Evolutionary conservation across 1,140 invertebrate species (phyloP), one percentile per base, ranked within the genome.

Genomic region (Euura saliciscinereae): DNA sequence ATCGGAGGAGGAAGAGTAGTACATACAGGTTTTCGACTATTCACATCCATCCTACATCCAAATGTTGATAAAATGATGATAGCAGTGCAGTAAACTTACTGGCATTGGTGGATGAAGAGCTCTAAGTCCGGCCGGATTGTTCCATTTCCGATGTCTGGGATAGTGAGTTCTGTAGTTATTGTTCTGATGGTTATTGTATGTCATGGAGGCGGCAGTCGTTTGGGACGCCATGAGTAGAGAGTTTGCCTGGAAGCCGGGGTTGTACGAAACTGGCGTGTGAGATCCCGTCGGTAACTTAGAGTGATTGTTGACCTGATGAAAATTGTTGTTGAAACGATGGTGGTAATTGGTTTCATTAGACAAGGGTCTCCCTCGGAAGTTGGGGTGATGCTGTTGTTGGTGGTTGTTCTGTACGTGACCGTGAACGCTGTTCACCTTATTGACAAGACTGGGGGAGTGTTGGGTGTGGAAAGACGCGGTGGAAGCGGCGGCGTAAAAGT

Each of bases 111-210:
- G 78, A 7, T 84, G 83, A 28, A 84, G 72, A 6, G 75, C 77
- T 8, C 78, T 81, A 6, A 83, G 71, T 43, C 80, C 78, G 11
- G 51, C 5, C 5, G 78, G 76, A 45, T 74, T 78, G 73, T 74
- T 80, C 85, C 83, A 86, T 59, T 84, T 86, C 59, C 81, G 80
- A 42, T 81, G 80, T 43, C 79, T 84, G 43, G 74, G 75, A 72
- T 11, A 64, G 11, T 45, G 8, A 4, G 43, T 13, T 11, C 67
- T 76, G 45, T 71, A 67, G 69, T 74, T 76, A 42, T 78, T 80
- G 43, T 80, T 79, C 44, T 78, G 79, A 73, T 80, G 79, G 45
- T 73, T 76, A 8, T 69, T 68, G 28, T 65, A 64, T 45, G 71
- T 5, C 3, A 28, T 28, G 13, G 76, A 2, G 75, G 68, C 6